phyloP scores from a whole-genome alignment of 2,113 vertebrate species.

The Glaucomys volans region DNA sequence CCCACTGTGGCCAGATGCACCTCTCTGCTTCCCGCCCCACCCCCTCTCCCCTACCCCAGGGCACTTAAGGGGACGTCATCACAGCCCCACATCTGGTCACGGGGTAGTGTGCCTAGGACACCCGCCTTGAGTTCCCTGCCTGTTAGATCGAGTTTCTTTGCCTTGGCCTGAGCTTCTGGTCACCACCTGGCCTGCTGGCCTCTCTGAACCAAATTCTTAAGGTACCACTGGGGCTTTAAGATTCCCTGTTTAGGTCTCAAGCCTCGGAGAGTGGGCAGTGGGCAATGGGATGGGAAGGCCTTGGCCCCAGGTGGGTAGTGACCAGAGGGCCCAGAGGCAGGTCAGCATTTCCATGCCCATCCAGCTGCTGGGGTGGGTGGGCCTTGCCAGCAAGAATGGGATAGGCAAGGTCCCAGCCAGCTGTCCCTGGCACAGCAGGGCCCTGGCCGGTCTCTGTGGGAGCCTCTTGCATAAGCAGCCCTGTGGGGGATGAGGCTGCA shows the following conservation, averaged over 20 bases:
- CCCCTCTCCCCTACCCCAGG: neutral
- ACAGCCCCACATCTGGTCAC: neutral
- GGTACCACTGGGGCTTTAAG: neutral
- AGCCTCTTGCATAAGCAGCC: conserved; percentile 70
- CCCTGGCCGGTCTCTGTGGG: neutral
- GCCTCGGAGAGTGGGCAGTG: accelerated
- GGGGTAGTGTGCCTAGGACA: neutral
- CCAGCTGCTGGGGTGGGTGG: accelerated
- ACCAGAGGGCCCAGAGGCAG: neutral
- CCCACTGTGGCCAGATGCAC: neutral
- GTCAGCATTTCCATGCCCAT: neutral
- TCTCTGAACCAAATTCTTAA: neutral
- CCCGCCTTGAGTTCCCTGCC: accelerated
- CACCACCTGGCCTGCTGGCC: neutral
- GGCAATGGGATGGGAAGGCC: neutral
- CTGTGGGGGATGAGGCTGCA: conserved; percentile 1
- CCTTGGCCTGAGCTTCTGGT: neutral
- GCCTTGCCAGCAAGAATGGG: too few species aligned
- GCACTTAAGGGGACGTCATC: accelerated
- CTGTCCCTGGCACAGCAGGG: neutral
- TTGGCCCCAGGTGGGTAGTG: neutral
- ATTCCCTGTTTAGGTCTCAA: neutral
- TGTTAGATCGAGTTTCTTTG: neutral
- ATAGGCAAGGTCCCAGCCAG: neutral
- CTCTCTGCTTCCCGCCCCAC: neutral